Conservation (phyloP, 2,797 vertebrate genomes). For the Diplodus sargus region DNA sequence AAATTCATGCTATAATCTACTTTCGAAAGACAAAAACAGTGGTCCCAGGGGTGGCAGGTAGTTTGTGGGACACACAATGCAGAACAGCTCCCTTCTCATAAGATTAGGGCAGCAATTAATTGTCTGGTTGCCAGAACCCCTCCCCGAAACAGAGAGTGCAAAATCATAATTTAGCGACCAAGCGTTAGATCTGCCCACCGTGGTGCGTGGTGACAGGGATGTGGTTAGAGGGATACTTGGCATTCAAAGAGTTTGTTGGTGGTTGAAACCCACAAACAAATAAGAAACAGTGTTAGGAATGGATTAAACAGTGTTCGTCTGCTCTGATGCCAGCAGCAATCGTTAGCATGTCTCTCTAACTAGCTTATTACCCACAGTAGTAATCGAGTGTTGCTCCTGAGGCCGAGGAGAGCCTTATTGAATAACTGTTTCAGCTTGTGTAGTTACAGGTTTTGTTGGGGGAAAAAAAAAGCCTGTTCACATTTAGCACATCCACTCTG, state of each 20-base stretch:
- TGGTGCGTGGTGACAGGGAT: neutral
- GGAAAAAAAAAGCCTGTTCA: neutral
- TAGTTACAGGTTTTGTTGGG: constrained; percentile 2
- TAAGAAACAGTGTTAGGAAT: neutral
- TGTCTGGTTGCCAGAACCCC: constrained; percentile 22
- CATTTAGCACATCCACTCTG: neutral
- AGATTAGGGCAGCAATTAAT: constrained; percentile 54
- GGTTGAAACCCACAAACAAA: neutral
- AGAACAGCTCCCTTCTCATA: constrained; percentile 20
- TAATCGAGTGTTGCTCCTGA: neutral
- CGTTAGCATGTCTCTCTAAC: neutral
- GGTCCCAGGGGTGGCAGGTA: constrained; percentile 59
- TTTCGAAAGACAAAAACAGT: constrained; percentile 42
- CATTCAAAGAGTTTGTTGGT: neutral
- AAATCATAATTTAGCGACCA: constrained; percentile 6
- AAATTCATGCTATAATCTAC: constrained; percentile 50
- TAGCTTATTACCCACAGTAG: neutral
- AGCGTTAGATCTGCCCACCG: constrained; percentile 2
- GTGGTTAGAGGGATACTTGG: neutral
- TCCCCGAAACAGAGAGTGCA: constrained; percentile 5
- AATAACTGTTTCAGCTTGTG: neutral
- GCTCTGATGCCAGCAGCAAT: neutral
- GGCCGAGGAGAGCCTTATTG: neutral
- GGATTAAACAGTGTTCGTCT: constrained; percentile 7
- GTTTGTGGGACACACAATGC: constrained; percentile 53